These are phyloP conservation scores for Odontomyia ornata DNA, from an alignment of 2,888 invertebrate genomes.

Conservation along the genomic window DNA sequence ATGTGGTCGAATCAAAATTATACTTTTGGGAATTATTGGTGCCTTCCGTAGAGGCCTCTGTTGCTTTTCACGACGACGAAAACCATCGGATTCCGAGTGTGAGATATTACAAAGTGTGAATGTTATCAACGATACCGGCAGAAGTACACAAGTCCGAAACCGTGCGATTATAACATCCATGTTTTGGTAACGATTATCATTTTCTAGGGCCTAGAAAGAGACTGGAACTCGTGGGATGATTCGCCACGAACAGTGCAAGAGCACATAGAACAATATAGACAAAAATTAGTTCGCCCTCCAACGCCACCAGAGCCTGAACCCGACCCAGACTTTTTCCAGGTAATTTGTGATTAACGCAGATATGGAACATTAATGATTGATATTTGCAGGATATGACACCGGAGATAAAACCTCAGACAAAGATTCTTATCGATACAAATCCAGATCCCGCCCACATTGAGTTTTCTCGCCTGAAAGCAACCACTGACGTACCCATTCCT, in stretches of 20 bases:
- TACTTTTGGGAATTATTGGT: constrained; percentile 67
- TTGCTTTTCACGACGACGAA: constrained; percentile 68
- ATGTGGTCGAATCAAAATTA: constrained; percentile 67
- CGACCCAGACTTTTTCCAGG: constrained; percentile 69
- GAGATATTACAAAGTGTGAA: constrained; percentile 69
- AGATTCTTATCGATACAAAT: constrained; percentile 66
- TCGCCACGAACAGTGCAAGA: constrained; percentile 68
- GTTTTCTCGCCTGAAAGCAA: constrained; percentile 65
- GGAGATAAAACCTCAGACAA: constrained; percentile 69
- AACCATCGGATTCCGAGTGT: constrained; percentile 66
- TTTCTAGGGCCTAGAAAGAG: constrained; percentile 56
- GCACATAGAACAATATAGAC: constrained; percentile 72
- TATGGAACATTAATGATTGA: not conserved
- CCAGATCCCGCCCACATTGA: constrained; percentile 55
- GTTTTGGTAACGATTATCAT: constrained; percentile 31
- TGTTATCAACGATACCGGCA: constrained; percentile 63
- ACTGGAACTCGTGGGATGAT: constrained; percentile 73
- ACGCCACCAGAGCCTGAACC: constrained; percentile 63
- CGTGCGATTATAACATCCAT: not conserved
- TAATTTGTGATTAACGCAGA: constrained; percentile 52
- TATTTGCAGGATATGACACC: constrained; percentile 69
- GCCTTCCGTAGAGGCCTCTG: constrained; percentile 70
- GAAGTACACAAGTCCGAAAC: constrained; percentile 23
- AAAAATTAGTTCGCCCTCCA: constrained; percentile 65
- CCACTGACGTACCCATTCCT: constrained; percentile 64